Conservation (phyloP, 2,113 vertebrate genomes). For the Calidris pugnax region DNA sequence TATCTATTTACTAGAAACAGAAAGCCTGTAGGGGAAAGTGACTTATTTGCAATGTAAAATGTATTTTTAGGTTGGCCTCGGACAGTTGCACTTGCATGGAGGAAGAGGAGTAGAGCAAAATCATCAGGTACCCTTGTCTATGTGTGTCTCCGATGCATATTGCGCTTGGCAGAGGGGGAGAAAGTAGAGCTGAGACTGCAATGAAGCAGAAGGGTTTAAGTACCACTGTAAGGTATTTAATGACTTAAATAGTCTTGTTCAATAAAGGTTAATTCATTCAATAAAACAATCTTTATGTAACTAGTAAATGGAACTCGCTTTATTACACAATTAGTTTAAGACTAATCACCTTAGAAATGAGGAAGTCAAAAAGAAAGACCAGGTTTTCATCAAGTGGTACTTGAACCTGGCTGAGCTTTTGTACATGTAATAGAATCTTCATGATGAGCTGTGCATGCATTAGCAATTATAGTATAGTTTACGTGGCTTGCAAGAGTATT, state of each 20-base stretch:
- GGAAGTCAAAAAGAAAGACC: background rate
- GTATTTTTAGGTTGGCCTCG: slow-evolving; percentile 88
- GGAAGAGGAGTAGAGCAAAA: slow-evolving; percentile 98
- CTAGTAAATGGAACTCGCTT: background rate
- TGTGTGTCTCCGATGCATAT: background rate
- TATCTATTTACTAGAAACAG: background rate
- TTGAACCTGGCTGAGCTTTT: background rate
- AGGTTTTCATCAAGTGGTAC: background rate
- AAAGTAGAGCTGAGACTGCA: background rate
- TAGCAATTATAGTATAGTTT: background rate
- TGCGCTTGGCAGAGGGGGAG: background rate
- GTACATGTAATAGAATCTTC: background rate
- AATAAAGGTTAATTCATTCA: background rate
- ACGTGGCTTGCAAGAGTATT: background rate
- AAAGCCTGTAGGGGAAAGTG: background rate
- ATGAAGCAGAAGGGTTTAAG: background rate
- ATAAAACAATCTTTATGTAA: background rate
- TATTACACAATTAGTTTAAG: background rate
- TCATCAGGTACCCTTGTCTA: slow-evolving; percentile 84
- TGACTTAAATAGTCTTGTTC: background rate
- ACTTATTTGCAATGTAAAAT: background rate
- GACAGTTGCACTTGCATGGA: slow-evolving; percentile 94
- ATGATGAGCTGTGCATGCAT: background rate
- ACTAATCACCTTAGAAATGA: background rate
- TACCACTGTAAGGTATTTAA: background rate